Evolutionary conservation across 2,797 vertebrate species (phyloP), one percentile per base, ranked within the genome.

Genomic region (Sebastes kiyomatsui): DNA sequence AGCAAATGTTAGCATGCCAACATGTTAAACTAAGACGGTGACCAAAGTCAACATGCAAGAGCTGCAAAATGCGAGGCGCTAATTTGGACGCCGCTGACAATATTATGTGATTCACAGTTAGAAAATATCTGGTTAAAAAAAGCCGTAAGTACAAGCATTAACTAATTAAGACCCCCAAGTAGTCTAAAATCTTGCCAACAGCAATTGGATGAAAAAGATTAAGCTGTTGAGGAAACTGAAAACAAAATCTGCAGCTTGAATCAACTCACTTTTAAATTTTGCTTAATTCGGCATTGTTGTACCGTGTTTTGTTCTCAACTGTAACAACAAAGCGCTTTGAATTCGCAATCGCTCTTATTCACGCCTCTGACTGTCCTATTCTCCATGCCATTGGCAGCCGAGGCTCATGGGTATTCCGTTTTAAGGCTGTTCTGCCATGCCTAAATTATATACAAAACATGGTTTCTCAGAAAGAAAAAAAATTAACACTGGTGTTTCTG

Each of bases 401-500:
- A 56, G 8, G 20, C 23, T 56, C 18, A 42, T 66, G 12, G 12
- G 13, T 38, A 7, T n/a, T 38, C 9, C 12, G 20, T 49, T 23
- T n/a, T 33, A 22, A 38, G 27, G 11, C 2, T 38, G 2, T 13
- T 64, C 4, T 1, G 4, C 22, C 16, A 13, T 25, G 3, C 28
- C 14, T 54, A 35, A 59, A 35, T 65, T 25, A 64, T 3, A 38
- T 38, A 38, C 35, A 38, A 38, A 38, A 38, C 35, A 38, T 38
- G 35, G 13, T 38, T 14, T 38, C 35, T 38, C 35, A 38, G 35
- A 38, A 38, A 38, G n/a, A 38, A 38, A 1, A 38, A 0, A 38
- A 38, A 38, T 2, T 0, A 38, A 38, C 35, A 38, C 35, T 2
- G 13, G 2, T 33, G 5, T 30, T 1, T 58, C 20, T 28, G 6